These are phyloP conservation scores for Hypena proboscidalis DNA, from an alignment of 2,888 invertebrate species.

Conservation along the genomic window DNA sequence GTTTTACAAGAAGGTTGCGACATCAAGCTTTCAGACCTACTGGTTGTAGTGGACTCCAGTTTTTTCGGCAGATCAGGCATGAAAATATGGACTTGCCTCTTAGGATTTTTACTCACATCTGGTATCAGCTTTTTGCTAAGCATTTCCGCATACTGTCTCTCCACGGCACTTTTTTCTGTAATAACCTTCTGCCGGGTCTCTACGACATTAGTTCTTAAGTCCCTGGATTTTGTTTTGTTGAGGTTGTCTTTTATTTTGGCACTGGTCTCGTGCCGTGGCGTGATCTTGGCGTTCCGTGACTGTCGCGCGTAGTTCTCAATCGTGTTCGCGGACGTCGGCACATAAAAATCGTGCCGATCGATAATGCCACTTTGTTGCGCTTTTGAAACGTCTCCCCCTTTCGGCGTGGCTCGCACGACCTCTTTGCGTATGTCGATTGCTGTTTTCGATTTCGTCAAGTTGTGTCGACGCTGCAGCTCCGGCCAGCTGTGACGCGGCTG, in stretches of 20 bases:
- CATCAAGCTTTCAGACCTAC: conserved; percentile 67
- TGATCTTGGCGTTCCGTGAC: conserved; percentile 75
- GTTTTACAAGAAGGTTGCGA: conserved; percentile 56
- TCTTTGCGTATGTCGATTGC: conserved; percentile 66
- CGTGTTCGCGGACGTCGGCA: conserved; percentile 77
- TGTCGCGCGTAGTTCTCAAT: conserved; percentile 81
- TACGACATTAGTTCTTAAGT: conserved; percentile 58
- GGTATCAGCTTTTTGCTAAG: conserved; percentile 75
- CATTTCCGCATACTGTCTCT: conserved; percentile 76
- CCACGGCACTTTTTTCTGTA: conserved; percentile 66
- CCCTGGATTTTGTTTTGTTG: conserved; percentile 65
- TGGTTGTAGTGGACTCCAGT: conserved; percentile 62
- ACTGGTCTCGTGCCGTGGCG: conserved; percentile 61
- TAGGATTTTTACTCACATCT: conserved; percentile 69
- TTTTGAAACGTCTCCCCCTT: conserved; percentile 62
- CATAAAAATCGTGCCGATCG: conserved; percentile 76
- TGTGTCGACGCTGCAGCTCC: conserved; percentile 65
- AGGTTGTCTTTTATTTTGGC: conserved; percentile 57
- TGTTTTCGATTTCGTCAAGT: conserved; percentile 70
- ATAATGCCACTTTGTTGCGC: conserved; percentile 65
- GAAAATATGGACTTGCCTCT: conserved; percentile 90
- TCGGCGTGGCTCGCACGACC: conserved; percentile 54
- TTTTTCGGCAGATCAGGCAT: conserved; percentile 88
- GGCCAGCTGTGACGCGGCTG: conserved; percentile 79
- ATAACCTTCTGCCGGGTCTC: conserved; percentile 74